Evolutionary conservation across 2,113 vertebrate genomes (phyloP).

Genomic region (Labeo rohita): DNA sequence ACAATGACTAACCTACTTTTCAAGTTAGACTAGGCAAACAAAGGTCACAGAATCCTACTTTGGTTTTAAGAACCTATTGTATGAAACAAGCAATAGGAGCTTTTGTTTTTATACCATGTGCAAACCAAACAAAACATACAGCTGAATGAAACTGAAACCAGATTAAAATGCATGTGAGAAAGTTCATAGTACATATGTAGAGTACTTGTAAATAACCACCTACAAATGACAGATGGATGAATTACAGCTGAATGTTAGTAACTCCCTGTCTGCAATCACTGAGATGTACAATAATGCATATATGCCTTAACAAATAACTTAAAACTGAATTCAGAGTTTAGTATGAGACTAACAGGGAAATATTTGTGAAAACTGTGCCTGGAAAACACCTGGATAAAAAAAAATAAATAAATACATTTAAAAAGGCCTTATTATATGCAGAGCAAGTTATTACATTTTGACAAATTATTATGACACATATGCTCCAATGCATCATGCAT

Average conservation of each 20-base stretch:
- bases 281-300: background rate
- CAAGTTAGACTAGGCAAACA: slow-evolving; percentile 4
- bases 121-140: background rate
- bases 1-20: slow-evolving; percentile 9
- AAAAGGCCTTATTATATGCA: background rate
- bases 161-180: background rate
- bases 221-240: background rate
- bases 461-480: background rate
- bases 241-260: background rate
- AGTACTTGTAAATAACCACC: background rate
- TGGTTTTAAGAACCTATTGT: background rate
- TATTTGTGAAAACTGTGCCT: background rate
- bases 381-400: background rate
- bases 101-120: background rate
- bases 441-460: background rate
- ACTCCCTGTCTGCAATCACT: background rate
- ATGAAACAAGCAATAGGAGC: background rate
- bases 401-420: no score
- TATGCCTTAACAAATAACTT: background rate
- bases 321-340: background rate
- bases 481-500: background rate
- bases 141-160: background rate
- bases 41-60: background rate
- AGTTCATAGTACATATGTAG: background rate
- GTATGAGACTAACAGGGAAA: background rate